These are phyloP conservation scores for Phrixothrix hirtus DNA, from an alignment of 2,888 invertebrate genomes.

Conservation along the genomic window DNA sequence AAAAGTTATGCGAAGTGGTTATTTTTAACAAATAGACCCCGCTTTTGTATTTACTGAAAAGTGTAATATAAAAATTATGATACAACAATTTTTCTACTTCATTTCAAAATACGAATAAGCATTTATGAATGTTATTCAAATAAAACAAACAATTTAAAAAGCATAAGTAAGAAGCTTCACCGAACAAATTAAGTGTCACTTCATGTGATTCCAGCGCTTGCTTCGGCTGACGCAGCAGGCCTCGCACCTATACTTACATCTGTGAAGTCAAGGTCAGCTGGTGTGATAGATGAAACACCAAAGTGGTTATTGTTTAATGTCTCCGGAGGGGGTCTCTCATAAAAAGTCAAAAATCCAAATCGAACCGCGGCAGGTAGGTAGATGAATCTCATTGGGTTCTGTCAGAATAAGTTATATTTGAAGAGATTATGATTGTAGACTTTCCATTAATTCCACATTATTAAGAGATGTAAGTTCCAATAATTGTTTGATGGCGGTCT, in stretches of 20 bases:
- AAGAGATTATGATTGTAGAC: constrained; percentile 47
- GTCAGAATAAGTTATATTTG: constrained; percentile 46
- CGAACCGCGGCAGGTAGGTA: constrained; percentile 44
- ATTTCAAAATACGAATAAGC: too few species aligned
- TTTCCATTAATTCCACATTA: too few species aligned
- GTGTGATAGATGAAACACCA: constrained; percentile 55
- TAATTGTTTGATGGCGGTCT: too few species aligned
- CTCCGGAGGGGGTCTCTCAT: constrained; percentile 50
- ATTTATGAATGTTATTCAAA: too few species aligned
- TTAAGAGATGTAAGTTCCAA: too few species aligned
- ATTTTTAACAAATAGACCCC: too few species aligned
- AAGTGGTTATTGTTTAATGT: constrained; percentile 57
- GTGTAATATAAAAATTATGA: too few species aligned
- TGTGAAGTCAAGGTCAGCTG: constrained; percentile 43
- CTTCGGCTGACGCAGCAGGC: constrained; percentile 47
- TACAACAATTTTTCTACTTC: too few species aligned
- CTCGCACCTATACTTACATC: constrained; percentile 52
- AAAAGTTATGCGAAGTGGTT: too few species aligned
- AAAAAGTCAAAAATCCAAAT: constrained; percentile 45
- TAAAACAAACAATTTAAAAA: too few species aligned
- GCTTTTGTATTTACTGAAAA: too few species aligned
- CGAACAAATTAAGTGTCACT: constrained; percentile 55
- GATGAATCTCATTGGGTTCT: constrained; percentile 39
- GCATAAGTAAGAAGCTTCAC: constrained; percentile 40
- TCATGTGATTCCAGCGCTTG: constrained; percentile 42